Conservation (phyloP, 2,888 invertebrate genomes). For the Bellardia pandia region DNA sequence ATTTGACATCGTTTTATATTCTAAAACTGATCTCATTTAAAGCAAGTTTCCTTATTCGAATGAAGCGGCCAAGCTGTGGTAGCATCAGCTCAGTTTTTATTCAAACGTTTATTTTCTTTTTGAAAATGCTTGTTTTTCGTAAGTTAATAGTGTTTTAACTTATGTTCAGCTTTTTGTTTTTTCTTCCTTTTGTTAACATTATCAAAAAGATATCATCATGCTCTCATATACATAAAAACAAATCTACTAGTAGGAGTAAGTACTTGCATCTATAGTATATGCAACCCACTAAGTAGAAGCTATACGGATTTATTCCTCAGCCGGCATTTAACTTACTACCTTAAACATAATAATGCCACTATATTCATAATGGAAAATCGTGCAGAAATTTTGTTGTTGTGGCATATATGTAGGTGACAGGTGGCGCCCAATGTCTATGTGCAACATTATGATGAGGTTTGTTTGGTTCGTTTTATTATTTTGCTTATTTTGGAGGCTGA, state of each 20-base stretch:
- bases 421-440: slow-evolving; percentile 69
- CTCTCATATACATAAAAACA: slow-evolving; percentile 1
- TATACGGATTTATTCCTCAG: neutral
- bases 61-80: neutral
- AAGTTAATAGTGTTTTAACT: slow-evolving; percentile 67
- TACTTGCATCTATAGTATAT: neutral
- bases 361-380: slow-evolving; percentile 67
- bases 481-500: slow-evolving; percentile 5
- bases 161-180: slow-evolving; percentile 51
- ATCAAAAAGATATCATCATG: slow-evolving; percentile 52
- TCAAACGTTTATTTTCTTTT: slow-evolving; percentile 11
- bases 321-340: neutral
- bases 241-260: neutral
- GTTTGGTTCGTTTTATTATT: neutral
- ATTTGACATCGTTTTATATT: too few species aligned
- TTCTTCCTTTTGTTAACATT: slow-evolving; percentile 46
- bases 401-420: slow-evolving; percentile 70
- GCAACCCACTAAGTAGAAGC: slow-evolving; percentile 9
- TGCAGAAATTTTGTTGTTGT: slow-evolving; percentile 57
- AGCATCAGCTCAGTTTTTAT: slow-evolving; percentile 13
- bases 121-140: slow-evolving; percentile 12
- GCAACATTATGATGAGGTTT: slow-evolving; percentile 4
- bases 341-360: slow-evolving; percentile 26
- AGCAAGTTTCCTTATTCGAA: slow-evolving; percentile 13
- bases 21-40: too few species aligned